Base-by-base conservation (phyloP, 2,888 invertebrate genomes). In the Falcaria lacertinaria region DNA sequence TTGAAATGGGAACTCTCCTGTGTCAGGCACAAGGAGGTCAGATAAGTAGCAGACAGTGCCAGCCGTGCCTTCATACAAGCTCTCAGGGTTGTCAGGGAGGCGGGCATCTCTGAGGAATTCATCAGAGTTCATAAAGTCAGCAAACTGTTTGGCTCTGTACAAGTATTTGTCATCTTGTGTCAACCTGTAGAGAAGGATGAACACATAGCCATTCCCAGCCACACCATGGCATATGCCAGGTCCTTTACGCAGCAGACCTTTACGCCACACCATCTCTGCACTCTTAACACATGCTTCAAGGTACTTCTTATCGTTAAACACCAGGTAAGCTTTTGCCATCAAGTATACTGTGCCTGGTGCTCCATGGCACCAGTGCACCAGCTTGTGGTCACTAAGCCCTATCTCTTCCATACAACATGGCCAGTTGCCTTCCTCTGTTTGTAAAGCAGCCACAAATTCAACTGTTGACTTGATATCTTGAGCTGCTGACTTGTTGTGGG, bases 341-440 rank as follows among this genome's bases (percentile, higher is more conserved):
- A 96, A 74, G 67, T 96, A 97, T 5, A 96, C 87, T 0, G 93
- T 91, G 0, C 97, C 97, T 6, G 96, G 94, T 7, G 96, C 96
- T 0, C 97, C 97, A 71, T 97, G 97, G 73, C 97, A 97, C 97
- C 97, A 97, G 69, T 97, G 97, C 0, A 97, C 91, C 8, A 97
- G 80, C 48, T 95, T 94, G 45, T 95, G 93, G 2, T 91, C 90
- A 34, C 74, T 74, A 32, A 84, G 64, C 4, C 89, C 82, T 40
- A 93, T 80, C 71, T 96, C 94, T 57, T 93, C 95, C 70, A 94
- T 89, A 3, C 94, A 93, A 53, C 93, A 92, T 0, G 95, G 94
- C 77, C 94, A 94, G 72, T 95, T 95, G 0, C 95, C 95, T 44
- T 93, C 91, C 0, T 76, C 64, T 52, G 92, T 93, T 83, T 96